Base-by-base conservation (phyloP, 2,113 vertebrate species). In the Uropsilus gracilis region DNA sequence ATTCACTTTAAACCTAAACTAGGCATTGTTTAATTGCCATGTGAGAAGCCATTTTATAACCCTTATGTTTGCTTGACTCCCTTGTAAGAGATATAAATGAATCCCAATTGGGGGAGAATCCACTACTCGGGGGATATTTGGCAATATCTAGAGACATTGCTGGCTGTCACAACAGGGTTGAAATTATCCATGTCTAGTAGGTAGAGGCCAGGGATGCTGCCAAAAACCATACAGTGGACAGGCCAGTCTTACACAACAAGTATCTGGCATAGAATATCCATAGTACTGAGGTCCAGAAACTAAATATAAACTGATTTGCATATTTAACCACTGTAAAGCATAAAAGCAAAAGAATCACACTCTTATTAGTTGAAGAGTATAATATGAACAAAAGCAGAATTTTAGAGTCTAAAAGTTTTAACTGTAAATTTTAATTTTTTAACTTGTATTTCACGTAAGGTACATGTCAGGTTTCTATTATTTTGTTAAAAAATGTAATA, bases 381-480 rank as follows among this genome's bases (percentile, higher is more conserved):
- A 34, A 46, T 28, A 69, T 30, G 37, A 82, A 39, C 73, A 50
- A 39, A 89, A 28, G 12, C 30, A 59, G 89, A 84, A 82, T 53
- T 83, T 81, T 39, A 39, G 13, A 61, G 69, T 59, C 73, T 93
- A 83, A 85, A 68, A 71, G 68, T 57, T 64, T 84, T 83, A 30
- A 69, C 64, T 55, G 61, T 50, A 5, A 88, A 61, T 86, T 8
- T 86, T 22, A 76, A 28, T 46, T 72, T 85, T 39, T 50, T 1
- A n/a, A 73, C 30, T 78, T 81, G 92, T 55, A 26, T 93, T 78
- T 94, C 87, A 61, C 44, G 42, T 53, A 83, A 95, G 91, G 89
- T 80, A 3, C 59, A 39, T 7, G 14, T 37, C 34, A 30, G 48
- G 61, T 37, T 30, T 42, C 59, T 37, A 50, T 46, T 4, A 48